These are phyloP conservation scores for Poeciliopsis turrubarensis DNA, from an alignment of 2,113 vertebrate species.

Conservation along the genomic window DNA sequence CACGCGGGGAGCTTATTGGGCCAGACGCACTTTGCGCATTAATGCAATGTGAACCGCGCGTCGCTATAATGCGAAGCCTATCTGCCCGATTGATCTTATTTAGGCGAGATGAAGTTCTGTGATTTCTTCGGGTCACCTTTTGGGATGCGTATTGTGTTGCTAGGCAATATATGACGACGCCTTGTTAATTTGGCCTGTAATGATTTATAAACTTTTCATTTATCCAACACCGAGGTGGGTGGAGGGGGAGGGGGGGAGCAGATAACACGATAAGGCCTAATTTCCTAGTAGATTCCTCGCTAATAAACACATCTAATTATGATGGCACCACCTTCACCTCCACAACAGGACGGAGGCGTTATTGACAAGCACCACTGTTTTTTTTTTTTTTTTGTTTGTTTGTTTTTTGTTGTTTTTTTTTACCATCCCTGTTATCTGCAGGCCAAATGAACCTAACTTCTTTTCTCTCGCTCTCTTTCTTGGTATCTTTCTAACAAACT, in stretches of 20 bases:
- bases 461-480: conserved; percentile 2
- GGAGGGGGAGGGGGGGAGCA: not conserved
- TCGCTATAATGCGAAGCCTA: conserved; percentile 68
- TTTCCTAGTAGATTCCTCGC: conserved; percentile 15
- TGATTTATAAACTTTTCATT: not conserved
- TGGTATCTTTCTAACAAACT: conserved; percentile 18
- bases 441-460: not conserved
- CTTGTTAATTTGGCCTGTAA: not conserved
- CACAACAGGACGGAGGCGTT: conserved; percentile 25
- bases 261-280: conserved; percentile 1
- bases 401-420: no score
- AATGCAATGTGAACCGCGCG: conserved; percentile 75
- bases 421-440: conserved; percentile 6
- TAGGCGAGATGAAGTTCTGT: not conserved
- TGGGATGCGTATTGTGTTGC: not conserved
- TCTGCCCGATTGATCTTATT: conserved; percentile 71
- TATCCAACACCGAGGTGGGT: not conserved
- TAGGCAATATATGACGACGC: not conserved
- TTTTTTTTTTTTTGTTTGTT: no score
- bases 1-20: conserved; percentile 69
- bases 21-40: conserved; percentile 75
- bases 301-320: conserved; percentile 40
- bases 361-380: not conserved
- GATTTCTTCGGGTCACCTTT: conserved; percentile 13
- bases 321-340: conserved; percentile 23